These are phyloP conservation scores for Rhegmatorhina hoffmannsi DNA, from an alignment of 2,113 vertebrate species.

Conservation along the genomic window DNA sequence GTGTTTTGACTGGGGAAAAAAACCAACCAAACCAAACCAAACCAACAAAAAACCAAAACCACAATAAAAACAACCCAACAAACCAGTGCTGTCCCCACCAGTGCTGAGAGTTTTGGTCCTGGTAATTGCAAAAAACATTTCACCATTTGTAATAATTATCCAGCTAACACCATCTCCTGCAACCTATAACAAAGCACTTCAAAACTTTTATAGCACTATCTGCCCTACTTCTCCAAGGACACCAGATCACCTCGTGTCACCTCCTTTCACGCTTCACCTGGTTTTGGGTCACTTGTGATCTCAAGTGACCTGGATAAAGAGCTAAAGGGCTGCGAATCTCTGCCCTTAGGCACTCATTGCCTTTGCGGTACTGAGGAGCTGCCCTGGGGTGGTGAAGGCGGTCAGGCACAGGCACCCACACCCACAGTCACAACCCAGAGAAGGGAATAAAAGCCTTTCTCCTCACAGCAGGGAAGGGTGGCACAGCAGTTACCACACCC, in stretches of 20 bases:
- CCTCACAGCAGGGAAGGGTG: neutral
- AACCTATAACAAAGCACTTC: neutral
- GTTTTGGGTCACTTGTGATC: conserved; percentile 17
- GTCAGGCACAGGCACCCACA: neutral
- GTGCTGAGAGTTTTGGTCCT: neutral
- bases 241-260: neutral
- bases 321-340: conserved; percentile 4
- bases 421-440: neutral
- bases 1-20: neutral
- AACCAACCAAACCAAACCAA: neutral
- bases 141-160: neutral
- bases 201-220: neutral
- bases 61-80: too few relatives aligned
- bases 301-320: conserved; percentile 26
- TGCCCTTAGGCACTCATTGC: neutral
- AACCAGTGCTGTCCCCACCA: neutral
- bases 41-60: neutral
- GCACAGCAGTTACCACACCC: neutral
- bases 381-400: neutral
- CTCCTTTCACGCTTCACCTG: neutral
- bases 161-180: neutral
- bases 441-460: neutral
- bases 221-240: neutral
- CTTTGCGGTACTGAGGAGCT: neutral
- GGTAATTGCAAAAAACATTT: neutral